These are phyloP conservation scores for Pantelozetes paolii DNA, from an alignment of 2,888 invertebrate species.

Conservation along the genomic window DNA sequence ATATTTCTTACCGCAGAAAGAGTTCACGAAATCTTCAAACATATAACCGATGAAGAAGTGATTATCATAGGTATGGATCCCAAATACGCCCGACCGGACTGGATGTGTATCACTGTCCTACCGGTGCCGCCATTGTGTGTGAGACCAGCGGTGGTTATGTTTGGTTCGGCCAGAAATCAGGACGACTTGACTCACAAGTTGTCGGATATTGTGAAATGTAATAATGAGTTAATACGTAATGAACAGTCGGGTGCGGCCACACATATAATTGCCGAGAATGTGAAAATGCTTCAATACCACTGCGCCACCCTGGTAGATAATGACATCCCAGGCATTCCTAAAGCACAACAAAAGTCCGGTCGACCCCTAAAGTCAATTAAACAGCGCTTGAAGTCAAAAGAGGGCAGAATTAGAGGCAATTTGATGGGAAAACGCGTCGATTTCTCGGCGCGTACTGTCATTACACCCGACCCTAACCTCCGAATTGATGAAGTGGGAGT, in stretches of 20 bases:
- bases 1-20: slow-evolving; percentile 88
- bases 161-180: slow-evolving; percentile 96
- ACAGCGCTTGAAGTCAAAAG: slow-evolving; percentile 90
- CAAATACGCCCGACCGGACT: slow-evolving; percentile 93
- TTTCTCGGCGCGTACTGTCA: slow-evolving; percentile 97
- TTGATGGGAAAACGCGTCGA: slow-evolving; percentile 99
- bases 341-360: slow-evolving; percentile 97
- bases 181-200: slow-evolving; percentile 99
- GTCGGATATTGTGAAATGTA: slow-evolving; percentile 95
- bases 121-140: slow-evolving; percentile 96
- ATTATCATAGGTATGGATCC: slow-evolving; percentile 92
- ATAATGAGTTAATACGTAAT: slow-evolving; percentile 89
- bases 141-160: slow-evolving; percentile 97
- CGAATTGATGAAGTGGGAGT: slow-evolving; percentile 96
- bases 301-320: slow-evolving; percentile 97
- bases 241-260: slow-evolving; percentile 96
- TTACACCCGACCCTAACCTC: slow-evolving; percentile 91
- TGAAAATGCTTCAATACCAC: slow-evolving; percentile 96
- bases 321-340: slow-evolving; percentile 95
- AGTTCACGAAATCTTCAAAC: slow-evolving; percentile 94
- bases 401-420: slow-evolving; percentile 97
- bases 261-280: slow-evolving; percentile 93
- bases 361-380: slow-evolving; percentile 97
- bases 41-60: slow-evolving; percentile 93
- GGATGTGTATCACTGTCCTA: slow-evolving; percentile 97